These are phyloP conservation scores for Caerostris darwini DNA, from an alignment of 1,140 invertebrate genomes.

Conservation along the genomic window DNA sequence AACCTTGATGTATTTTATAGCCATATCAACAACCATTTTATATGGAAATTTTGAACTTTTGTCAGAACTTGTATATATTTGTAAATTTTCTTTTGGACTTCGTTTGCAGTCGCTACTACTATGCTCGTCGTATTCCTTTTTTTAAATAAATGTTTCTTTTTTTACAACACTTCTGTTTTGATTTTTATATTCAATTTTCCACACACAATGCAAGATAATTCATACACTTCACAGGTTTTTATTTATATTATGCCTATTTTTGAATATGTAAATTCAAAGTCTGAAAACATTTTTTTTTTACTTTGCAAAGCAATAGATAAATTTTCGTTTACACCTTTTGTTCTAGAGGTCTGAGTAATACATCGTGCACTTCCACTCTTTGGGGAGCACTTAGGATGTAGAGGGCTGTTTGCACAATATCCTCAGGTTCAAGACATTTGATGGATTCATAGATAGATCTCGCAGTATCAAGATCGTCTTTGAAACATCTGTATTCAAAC, in stretches of 20 bases:
- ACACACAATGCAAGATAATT: neutral
- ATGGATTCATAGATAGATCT: constrained; percentile 80
- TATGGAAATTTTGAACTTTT: constrained; percentile 47
- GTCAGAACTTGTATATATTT: constrained; percentile 45
- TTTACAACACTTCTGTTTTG: neutral
- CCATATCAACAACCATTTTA: constrained; percentile 44
- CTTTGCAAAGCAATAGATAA: neutral
- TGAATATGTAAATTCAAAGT: too few species aligned
- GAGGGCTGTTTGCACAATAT: constrained; percentile 74
- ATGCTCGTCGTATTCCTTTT: neutral
- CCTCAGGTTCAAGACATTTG: constrained; percentile 54
- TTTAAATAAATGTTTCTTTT: constrained; percentile 48
- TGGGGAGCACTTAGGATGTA: constrained; percentile 69
- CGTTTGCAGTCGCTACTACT: constrained; percentile 47
- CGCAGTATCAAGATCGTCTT: constrained; percentile 74
- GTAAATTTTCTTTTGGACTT: constrained; percentile 48
- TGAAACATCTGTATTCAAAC: constrained; percentile 80
- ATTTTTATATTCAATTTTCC: neutral
- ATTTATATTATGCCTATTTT: too few species aligned
- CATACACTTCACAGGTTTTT: too few species aligned
- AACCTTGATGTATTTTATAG: constrained; percentile 14
- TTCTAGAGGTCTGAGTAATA: constrained; percentile 73
- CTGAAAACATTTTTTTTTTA: too few species aligned
- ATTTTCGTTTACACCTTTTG: constrained; percentile 36
- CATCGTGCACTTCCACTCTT: constrained; percentile 78